Percentiles rank a stretch among this genome's conserved stretches.
Conservation (phyloP, 2,888 invertebrate genomes). For the Metalampra italica region DNA sequence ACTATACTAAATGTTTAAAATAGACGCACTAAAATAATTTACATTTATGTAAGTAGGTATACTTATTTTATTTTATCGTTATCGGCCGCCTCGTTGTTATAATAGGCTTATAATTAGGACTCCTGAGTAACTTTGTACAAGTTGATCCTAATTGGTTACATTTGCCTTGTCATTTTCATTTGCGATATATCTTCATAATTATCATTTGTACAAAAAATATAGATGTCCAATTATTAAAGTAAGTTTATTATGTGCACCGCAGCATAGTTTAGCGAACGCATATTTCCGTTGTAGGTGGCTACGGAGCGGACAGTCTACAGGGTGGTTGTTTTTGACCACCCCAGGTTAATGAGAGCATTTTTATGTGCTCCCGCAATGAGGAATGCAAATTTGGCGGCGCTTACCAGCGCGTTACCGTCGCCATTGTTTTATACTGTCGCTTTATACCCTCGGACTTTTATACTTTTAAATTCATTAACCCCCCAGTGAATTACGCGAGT, state of each 20-base stretch:
- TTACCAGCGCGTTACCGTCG: constrained; percentile 59
- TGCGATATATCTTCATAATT: no score
- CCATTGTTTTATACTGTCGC: constrained; percentile 66
- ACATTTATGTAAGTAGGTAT: no score
- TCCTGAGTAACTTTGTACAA: no score
- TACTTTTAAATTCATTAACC: constrained; percentile 65
- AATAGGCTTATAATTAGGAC: no score
- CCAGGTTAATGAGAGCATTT: constrained; percentile 76
- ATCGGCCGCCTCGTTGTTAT: no score
- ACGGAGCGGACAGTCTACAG: constrained; percentile 30
- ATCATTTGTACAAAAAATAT: no score
- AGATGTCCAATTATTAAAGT: no score
- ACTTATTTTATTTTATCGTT: no score
- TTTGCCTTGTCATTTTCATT: no score
- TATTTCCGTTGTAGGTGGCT: constrained; percentile 10
- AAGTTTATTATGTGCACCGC: background rate
- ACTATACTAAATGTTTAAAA: no score
- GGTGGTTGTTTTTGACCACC: constrained; percentile 59
- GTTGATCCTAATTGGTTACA: no score
- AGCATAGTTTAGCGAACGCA: constrained; percentile 16
- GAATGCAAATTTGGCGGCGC: constrained; percentile 74
- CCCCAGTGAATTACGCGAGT: constrained; percentile 40
- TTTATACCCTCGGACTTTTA: constrained; percentile 55
- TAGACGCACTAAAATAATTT: no score
- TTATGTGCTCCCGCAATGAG: constrained; percentile 74